Evolutionary conservation across 2,113 vertebrate genomes (phyloP).

Genomic region (Ibidorhyncha struthersii): DNA sequence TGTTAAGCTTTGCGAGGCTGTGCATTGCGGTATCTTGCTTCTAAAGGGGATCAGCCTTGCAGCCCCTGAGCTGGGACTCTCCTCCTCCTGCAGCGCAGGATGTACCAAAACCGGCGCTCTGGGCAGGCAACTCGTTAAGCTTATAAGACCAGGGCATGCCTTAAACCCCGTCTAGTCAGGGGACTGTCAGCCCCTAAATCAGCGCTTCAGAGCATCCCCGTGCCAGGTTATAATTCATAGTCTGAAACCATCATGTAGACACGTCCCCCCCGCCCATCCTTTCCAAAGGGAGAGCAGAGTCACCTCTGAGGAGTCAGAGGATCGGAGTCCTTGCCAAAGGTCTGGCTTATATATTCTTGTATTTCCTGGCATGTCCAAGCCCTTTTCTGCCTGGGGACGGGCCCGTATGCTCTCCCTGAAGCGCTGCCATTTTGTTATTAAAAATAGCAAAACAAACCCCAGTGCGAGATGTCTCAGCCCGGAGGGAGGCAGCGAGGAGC

Average conservation of each 20-base stretch:
- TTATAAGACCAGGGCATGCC: neutral
- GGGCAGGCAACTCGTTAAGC: neutral
- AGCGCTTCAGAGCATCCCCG: neutral
- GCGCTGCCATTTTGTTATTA: neutral
- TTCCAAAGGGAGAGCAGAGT: neutral
- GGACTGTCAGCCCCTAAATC: neutral
- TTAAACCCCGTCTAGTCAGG: neutral
- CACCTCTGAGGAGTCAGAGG: neutral
- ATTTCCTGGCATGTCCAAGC: neutral
- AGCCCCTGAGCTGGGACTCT: neutral
- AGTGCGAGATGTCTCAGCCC: neutral
- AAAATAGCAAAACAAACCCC: neutral
- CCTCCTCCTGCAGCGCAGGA: neutral
- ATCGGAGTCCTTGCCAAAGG: neutral
- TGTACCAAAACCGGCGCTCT: neutral
- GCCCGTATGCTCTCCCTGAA: neutral
- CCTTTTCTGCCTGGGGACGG: neutral
- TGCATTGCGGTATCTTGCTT: neutral
- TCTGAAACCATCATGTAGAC: neutral
- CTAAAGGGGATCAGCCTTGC: neutral
- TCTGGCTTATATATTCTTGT: neutral
- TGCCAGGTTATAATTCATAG: neutral
- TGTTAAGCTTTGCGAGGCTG: neutral
- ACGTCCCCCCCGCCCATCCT: neutral
- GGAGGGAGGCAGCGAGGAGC: conserved; percentile 34